These are phyloP conservation scores for Microcebus tavaratra DNA, from an alignment of 2,113 vertebrate species.

Conservation along the genomic window DNA sequence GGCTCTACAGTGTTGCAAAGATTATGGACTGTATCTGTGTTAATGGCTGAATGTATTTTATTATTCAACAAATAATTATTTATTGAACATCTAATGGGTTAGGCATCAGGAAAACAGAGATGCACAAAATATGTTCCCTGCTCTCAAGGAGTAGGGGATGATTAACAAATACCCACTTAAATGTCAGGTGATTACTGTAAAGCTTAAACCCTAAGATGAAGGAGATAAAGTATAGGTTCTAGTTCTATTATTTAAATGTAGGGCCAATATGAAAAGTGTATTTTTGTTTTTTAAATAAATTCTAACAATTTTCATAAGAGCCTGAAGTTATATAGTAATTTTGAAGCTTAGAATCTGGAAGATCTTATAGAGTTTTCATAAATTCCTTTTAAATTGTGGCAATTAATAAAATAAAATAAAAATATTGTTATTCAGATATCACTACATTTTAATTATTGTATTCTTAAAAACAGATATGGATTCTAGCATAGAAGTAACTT, in stretches of 20 bases:
- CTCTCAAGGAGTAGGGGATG: background rate
- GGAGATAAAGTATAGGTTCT: background rate
- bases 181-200: background rate
- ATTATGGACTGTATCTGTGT: background rate
- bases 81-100: background rate
- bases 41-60: background rate
- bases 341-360: background rate
- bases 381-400: background rate
- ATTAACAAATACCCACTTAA: background rate
- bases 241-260: constrained; percentile 25
- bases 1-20: background rate
- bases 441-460: background rate
- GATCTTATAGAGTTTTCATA: background rate
- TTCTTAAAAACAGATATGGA: background rate
- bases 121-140: background rate
- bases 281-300: constrained; percentile 17
- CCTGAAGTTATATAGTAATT: background rate
- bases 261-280: background rate
- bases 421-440: background rate
- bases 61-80: background rate
- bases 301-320: background rate
- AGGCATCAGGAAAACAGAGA: background rate
- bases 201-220: background rate
- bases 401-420: constrained; percentile 33
- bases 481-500: background rate